Percentiles rank a stretch among this genome's conserved stretches.
Evolutionary conservation across 2,797 vertebrate genomes (phyloP).

Genomic region (Kryptolebias ocellatus): DNA sequence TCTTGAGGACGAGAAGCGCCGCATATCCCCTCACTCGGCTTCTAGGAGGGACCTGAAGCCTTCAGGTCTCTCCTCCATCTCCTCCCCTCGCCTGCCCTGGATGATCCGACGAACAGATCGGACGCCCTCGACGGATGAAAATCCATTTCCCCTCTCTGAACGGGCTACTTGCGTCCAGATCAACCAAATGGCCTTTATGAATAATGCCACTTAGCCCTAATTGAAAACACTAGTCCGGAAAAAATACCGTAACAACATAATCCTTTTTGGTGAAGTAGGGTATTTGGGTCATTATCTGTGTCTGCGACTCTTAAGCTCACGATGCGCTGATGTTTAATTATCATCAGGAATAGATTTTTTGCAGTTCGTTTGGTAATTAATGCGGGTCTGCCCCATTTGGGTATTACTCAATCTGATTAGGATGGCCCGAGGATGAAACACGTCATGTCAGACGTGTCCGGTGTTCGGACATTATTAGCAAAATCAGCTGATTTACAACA

Average conservation of each 20-base stretch:
- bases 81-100: conserved; percentile 19
- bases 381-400: conserved; percentile 53
- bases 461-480: conserved; percentile 42
- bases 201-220: conserved; percentile 80
- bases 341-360: conserved; percentile 56
- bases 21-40: not conserved
- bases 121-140: conserved; percentile 56
- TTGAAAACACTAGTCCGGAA: conserved; percentile 66
- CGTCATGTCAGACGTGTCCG: conserved; percentile 26
- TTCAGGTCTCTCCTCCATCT: not conserved
- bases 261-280: conserved; percentile 65
- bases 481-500: conserved; percentile 57
- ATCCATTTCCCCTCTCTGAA: conserved; percentile 61
- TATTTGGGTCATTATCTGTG: conserved; percentile 79
- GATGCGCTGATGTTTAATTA: conserved; percentile 68
- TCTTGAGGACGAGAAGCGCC: not conserved
- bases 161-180: conserved; percentile 71
- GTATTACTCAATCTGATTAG: conserved; percentile 63
- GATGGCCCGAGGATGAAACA: conserved; percentile 29
- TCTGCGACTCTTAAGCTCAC: conserved; percentile 68
- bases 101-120: conserved; percentile 43
- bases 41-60: not conserved
- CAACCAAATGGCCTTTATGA: conserved; percentile 71
- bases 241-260: conserved; percentile 64
- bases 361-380: conserved; percentile 73